Evolutionary conservation across 2,888 invertebrate species (phyloP).

Genomic region (Hetaerina titia): DNA sequence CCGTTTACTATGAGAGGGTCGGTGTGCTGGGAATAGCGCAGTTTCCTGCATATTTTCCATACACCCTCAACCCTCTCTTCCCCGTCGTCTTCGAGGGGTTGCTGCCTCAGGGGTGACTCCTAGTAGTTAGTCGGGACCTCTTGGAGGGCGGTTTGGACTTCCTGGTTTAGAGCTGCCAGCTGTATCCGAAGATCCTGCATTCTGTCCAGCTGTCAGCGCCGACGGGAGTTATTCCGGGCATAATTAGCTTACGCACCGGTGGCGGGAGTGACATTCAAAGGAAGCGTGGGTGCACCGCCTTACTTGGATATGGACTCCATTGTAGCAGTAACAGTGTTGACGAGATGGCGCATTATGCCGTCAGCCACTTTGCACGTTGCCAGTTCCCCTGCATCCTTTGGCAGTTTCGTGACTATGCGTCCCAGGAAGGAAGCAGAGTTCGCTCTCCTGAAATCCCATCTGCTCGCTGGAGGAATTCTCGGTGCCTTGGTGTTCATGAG

Average conservation of each 20-base stretch:
- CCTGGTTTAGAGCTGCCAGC: too few species aligned
- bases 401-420: too few species aligned
- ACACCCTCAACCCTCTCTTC: neutral
- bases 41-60: neutral
- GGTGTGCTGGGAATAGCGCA: neutral
- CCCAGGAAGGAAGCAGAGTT: neutral
- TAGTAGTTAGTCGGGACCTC: neutral
- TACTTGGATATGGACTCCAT: too few species aligned
- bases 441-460: neutral
- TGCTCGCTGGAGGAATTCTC: neutral
- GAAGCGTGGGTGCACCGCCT: too few species aligned
- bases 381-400: too few species aligned
- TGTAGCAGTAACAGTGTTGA: too few species aligned
- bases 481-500: neutral
- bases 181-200: too few species aligned
- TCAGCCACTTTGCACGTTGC: too few species aligned
- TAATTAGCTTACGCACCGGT: too few species aligned
- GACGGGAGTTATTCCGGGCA: too few species aligned
- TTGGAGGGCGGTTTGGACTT: neutral
- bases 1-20: neutral
- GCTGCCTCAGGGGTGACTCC: neutral
- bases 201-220: neutral
- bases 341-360: too few species aligned
- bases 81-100: neutral
- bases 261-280: too few species aligned